Conservation (phyloP, 1,140 invertebrate genomes). For the Brachionus asplanchnoidis region DNA sequence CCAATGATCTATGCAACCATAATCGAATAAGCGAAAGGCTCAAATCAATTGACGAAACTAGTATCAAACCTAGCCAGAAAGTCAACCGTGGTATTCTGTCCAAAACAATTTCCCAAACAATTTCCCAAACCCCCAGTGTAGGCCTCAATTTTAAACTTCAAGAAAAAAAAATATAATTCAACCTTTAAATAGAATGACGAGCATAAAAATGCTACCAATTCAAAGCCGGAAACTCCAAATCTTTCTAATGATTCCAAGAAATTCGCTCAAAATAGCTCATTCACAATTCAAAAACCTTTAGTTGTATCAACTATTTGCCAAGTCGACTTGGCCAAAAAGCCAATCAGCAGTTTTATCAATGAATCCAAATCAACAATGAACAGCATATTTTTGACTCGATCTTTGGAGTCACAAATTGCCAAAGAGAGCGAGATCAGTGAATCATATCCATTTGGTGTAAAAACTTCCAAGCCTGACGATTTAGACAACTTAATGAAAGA, state of each 20-base stretch:
- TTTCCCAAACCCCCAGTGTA: background rate
- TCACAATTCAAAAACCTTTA: background rate
- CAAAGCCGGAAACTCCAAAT: background rate
- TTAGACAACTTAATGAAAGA: constrained; percentile 46
- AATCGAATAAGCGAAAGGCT: background rate
- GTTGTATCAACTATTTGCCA: background rate
- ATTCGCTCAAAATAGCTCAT: background rate
- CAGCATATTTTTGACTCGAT: background rate
- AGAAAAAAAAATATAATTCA: too few species aligned
- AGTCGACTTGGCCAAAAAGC: background rate
- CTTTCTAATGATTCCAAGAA: background rate
- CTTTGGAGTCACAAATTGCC: background rate
- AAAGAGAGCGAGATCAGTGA: constrained; percentile 33
- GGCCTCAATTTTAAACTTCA: too few species aligned
- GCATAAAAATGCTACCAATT: background rate
- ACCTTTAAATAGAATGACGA: background rate
- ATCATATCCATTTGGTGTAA: constrained; percentile 47
- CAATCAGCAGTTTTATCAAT: background rate
- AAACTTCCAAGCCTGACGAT: constrained; percentile 53
- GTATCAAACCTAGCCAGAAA: background rate
- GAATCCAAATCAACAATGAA: background rate
- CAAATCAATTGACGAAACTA: background rate
- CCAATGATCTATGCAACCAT: constrained; percentile 4
- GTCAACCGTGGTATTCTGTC: background rate
- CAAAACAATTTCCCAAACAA: background rate